Base-by-base conservation (phyloP, 2,113 vertebrate genomes). In the Sakesphorus luctuosus region DNA sequence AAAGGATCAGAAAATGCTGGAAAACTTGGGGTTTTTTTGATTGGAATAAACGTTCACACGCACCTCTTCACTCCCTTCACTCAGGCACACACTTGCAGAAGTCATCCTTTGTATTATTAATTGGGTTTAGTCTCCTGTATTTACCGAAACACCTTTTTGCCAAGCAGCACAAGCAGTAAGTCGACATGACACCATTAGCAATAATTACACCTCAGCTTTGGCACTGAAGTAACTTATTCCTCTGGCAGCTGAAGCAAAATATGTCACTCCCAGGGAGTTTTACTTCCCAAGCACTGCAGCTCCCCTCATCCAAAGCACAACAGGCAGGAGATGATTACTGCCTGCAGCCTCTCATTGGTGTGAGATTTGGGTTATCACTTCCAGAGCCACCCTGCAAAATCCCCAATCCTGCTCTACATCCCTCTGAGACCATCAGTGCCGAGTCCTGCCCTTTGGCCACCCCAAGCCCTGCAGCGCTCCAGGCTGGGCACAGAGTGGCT, bases 161-260 rank as follows among this genome's bases (percentile, higher is more conserved):
- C 11, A 29, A 59, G 52, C 61, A 72, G 75, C 36, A 59, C 68
- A 38, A 93, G 91, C 44, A 82, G 59, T 73, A 56, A 94, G 73
- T 49, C 84, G 95, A 84, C 84, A 74, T 5, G 46, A 79, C 92
- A 95, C 61, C 72, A 92, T 90, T 84, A 93, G 56, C 75, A 89
- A 81, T 84, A 89, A 96, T 92, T 86, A 87, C 89, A 90, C 65
- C 87, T 90, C 93, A 26, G 82, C 17, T 95, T 77, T 84, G 87
- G 90, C 84, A 72, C 88, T 18, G 35, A 91, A 87, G 74, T 58
- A 84, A 29, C 61, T 55, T 55, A 77, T 35, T 68, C 31, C 65
- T 38, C 73, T 94, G 77, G 68, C 93, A 95, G 91, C 87, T 94
- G 74, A 93, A 83, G 88, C 55, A 77, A 91, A 96, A 93, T 68